Percentiles rank a stretch among this genome's conserved stretches.
phyloP scores from a whole-genome alignment of 1,140 invertebrate species.

The Zaprionus taronus region DNA sequence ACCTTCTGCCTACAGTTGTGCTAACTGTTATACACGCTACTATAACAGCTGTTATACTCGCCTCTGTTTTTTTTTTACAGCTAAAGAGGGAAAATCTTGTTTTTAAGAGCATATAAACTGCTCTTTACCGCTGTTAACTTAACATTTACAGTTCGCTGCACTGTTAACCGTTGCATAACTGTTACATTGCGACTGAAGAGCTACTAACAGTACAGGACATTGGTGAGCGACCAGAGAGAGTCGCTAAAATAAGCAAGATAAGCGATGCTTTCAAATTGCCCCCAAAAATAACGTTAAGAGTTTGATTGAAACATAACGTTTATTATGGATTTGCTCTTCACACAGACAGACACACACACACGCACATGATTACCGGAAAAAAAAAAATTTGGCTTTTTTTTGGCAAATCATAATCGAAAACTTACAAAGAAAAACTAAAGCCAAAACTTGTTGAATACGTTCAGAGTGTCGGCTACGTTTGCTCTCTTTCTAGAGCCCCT shows the following conservation, averaged over 20 bases:
- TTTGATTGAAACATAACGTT: conserved; percentile 26
- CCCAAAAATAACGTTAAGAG: neutral
- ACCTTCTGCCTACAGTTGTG: too few relatives aligned
- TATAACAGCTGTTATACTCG: neutral
- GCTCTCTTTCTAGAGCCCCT: neutral
- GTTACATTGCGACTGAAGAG: conserved; percentile 3
- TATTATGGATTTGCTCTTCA: conserved; percentile 16
- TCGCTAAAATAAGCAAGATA: conserved; percentile 29
- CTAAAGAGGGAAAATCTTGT: neutral
- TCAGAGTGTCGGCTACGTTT: neutral
- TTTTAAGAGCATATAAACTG: conserved; percentile 17
- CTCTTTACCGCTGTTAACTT: conserved; percentile 20
- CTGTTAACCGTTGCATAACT: conserved; percentile 58
- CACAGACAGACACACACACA: conserved; percentile 10
- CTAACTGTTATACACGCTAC: conserved; percentile 1
- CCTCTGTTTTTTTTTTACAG: neutral
- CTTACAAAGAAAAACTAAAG: conserved; percentile 16
- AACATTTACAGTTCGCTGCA: neutral
- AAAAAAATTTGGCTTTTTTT: neutral
- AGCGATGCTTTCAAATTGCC: neutral
- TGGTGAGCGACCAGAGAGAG: neutral
- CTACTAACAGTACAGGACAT: conserved; percentile 11
- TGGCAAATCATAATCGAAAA: conserved; percentile 1
- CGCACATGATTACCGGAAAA: neutral
- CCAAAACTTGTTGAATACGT: conserved; percentile 69